These are phyloP conservation scores for Heteromyza rotundicornis DNA, from an alignment of 2,888 invertebrate species.

Conservation along the genomic window DNA sequence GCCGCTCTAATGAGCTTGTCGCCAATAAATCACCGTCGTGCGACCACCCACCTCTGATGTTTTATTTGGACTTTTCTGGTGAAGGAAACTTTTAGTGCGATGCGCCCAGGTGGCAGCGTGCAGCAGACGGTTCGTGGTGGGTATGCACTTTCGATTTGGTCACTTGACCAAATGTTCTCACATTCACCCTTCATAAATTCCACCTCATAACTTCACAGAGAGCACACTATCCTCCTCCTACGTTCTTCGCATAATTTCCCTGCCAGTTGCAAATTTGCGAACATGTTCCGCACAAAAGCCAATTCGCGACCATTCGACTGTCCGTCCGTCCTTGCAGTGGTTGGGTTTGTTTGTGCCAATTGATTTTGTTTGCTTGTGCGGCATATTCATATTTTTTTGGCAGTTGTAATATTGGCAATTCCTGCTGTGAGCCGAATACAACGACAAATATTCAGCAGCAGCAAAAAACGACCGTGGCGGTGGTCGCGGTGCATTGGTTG, in stretches of 20 bases:
- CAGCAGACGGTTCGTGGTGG: no score
- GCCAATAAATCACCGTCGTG: background rate
- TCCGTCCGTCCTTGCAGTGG: background rate
- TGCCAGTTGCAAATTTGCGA: background rate
- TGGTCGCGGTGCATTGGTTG: background rate
- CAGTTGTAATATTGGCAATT: constrained; percentile 5
- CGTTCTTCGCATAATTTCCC: background rate
- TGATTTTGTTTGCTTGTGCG: background rate
- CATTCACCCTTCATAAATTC: constrained; percentile 1
- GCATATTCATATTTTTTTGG: background rate
- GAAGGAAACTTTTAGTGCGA: no score
- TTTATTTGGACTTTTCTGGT: no score
- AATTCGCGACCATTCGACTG: background rate
- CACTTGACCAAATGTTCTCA: no score
- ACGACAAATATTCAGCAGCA: background rate
- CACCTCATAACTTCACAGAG: background rate
- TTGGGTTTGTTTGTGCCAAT: background rate
- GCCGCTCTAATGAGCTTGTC: background rate
- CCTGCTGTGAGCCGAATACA: background rate
- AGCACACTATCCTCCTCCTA: background rate
- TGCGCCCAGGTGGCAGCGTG: no score
- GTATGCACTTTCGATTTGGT: no score
- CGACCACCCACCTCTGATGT: background rate
- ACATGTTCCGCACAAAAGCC: background rate
- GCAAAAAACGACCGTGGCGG: background rate